Percentiles rank a stretch among this genome's conserved stretches.
phyloP scores from a whole-genome alignment of 1,140 invertebrate genomes.

The Venturia canescens region DNA sequence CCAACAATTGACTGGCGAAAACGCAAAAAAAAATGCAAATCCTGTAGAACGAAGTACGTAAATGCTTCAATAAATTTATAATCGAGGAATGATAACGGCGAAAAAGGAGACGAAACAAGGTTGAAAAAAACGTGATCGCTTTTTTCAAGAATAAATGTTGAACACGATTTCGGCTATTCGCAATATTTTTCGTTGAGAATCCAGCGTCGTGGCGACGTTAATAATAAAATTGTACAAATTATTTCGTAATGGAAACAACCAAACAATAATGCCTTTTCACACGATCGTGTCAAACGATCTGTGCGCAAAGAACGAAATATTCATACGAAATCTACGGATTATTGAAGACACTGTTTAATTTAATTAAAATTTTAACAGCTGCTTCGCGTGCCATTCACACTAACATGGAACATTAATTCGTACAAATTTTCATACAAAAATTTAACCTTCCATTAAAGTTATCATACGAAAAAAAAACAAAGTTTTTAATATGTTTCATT shows the following conservation, averaged over 20 bases:
- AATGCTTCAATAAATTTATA: constrained; percentile 1
- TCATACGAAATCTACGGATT: neutral
- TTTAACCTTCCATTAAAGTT: neutral
- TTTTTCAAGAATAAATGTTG: neutral
- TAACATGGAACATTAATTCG: neutral
- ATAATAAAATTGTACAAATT: too few relatives aligned
- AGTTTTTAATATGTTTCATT: neutral
- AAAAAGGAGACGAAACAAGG: neutral
- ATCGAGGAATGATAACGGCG: constrained; percentile 13
- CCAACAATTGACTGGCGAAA: neutral
- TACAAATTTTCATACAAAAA: constrained; percentile 13
- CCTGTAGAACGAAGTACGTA: neutral
- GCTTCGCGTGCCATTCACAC: neutral
- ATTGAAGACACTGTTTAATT: neutral
- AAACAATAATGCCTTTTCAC: neutral
- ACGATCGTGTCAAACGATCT: constrained; percentile 7
- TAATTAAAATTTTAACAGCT: neutral
- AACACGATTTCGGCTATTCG: neutral
- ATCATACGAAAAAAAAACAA: constrained; percentile 11
- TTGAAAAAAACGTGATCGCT: neutral
- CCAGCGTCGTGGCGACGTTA: too few relatives aligned
- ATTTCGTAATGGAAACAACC: too few relatives aligned
- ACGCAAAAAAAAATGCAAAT: neutral
- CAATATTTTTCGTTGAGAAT: too few relatives aligned
- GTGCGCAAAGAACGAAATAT: neutral